Base-by-base conservation (phyloP, 1,140 invertebrate species). In the Schlechtendalia chinensis region DNA sequence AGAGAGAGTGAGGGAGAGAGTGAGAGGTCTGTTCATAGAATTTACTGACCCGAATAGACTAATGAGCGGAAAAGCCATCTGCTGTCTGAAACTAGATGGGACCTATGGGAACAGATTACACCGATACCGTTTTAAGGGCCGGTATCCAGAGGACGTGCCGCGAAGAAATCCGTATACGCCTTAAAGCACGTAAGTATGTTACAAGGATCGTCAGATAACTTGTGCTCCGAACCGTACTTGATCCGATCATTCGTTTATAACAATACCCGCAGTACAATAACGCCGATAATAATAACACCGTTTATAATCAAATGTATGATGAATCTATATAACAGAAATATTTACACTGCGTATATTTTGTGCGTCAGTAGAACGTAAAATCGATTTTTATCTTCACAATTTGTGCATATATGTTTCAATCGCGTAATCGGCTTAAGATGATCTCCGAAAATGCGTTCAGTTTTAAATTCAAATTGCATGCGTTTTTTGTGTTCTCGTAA, bases 61-160 rank as follows among this genome's bases (percentile, higher is more conserved):
- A 56, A 74, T 56, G 71, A 29, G 71, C 17, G 53, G 53, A 74
- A 74, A 58, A 58, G 71, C 71, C 71, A 74, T 74, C 71, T 74
- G 71, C 29, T 74, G 17, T 32, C 29, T 32, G 54, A 39, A 32
- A 56, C 29, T 22, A 22, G 17, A 74, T 56, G 71, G 71, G 29
- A 56, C 71, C 53, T 74, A 56, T 22, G 71, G 71, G 71, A 74
- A 50, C 54, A 32, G 71, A 74, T 74, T 74, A 74, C 53, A 54
- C 12, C 24, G 24, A 74, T 74, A 56, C 47, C 24, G 54, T 74
- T 74, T 74, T 74, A 74, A 32, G 32, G 53, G 71, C 56, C 53
- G 53, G 71, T 74, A 50, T 74, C 53, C 53, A 32, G 53, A 27
- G 3, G 50, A 10, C 53, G 50, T 2, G n/a, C n/a, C 19, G 32